Evolutionary conservation across 2,113 vertebrate species (phyloP).

Genomic region (Takifugu flavidus): DNA sequence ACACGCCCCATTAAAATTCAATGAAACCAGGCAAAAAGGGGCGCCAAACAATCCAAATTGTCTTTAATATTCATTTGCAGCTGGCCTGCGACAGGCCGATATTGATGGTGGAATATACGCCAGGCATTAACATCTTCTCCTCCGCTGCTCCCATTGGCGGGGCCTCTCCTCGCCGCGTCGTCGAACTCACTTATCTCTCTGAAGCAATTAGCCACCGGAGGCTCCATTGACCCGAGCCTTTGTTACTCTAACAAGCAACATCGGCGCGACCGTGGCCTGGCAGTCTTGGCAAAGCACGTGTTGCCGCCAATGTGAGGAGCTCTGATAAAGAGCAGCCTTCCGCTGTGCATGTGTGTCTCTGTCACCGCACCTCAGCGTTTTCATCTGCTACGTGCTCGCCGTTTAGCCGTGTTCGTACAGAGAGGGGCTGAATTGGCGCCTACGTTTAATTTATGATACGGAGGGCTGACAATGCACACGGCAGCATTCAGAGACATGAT

Average conservation of each 20-base stretch:
- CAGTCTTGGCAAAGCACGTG: conserved; percentile 60
- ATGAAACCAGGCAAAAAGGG: conserved; percentile 51
- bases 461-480: no score
- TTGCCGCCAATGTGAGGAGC: conserved; percentile 69
- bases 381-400: neutral
- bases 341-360: conserved; percentile 26
- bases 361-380: neutral
- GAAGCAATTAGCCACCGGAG: conserved; percentile 79
- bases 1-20: conserved; percentile 59
- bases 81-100: conserved; percentile 61
- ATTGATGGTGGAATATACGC: conserved; percentile 65
- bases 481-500: conserved; percentile 3
- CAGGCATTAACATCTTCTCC: conserved; percentile 67
- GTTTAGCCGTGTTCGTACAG: neutral
- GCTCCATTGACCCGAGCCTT: conserved; percentile 76
- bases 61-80: conserved; percentile 70
- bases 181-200: conserved; percentile 77
- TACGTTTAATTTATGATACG: conserved; percentile 28
- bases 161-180: conserved; percentile 61
- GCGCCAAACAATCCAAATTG: conserved; percentile 61
- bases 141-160: conserved; percentile 39
- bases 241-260: conserved; percentile 70
- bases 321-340: conserved; percentile 71
- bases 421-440: conserved; percentile 10
- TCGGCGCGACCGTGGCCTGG: conserved; percentile 66